Percentiles rank a stretch among this genome's conserved stretches.
Conservation (phyloP, 2,888 invertebrate genomes). For the Sinopyrophorus schimmeli region DNA sequence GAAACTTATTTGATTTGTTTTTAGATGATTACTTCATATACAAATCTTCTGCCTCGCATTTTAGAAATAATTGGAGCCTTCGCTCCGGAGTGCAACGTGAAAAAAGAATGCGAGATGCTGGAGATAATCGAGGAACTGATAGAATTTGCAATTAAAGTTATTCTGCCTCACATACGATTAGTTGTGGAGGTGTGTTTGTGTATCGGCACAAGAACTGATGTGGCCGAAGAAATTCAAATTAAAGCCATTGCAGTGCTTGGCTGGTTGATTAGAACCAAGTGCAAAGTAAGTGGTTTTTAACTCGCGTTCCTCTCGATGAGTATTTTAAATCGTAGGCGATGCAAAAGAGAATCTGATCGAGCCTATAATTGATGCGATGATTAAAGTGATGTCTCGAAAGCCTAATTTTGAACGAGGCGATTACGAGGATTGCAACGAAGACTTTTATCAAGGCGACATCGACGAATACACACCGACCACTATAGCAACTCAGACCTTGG, state of each 20-base stretch:
- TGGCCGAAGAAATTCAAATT: constrained; percentile 66
- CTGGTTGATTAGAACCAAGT: constrained; percentile 68
- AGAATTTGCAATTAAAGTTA: constrained; percentile 63
- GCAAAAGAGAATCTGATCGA: constrained; percentile 70
- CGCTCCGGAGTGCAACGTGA: constrained; percentile 57
- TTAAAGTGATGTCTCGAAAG: constrained; percentile 68
- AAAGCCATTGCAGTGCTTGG: constrained; percentile 71
- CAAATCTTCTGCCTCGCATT: constrained; percentile 65
- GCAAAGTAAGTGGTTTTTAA: constrained; percentile 60
- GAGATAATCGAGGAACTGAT: constrained; percentile 69
- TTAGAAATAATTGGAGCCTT: constrained; percentile 65
- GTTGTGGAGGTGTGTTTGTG: constrained; percentile 69
- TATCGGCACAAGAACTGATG: constrained; percentile 60
- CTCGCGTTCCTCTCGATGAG: neutral
- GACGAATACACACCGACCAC: constrained; percentile 68
- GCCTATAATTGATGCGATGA: constrained; percentile 68
- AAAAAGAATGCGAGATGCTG: constrained; percentile 64
- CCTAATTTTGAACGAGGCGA: constrained; percentile 62
- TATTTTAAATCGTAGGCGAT: constrained; percentile 47
- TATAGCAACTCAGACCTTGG: constrained; percentile 74
- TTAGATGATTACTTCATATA: constrained; percentile 62
- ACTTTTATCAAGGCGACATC: constrained; percentile 65
- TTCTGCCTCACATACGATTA: constrained; percentile 66
- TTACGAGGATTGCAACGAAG: constrained; percentile 60
- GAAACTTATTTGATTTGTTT: constrained; percentile 5